A percentile compares a stretch with the other conserved stretches of the same genome.
Evolutionary conservation across 2,113 vertebrate genomes (phyloP).

Genomic region (Lagopus muta): DNA sequence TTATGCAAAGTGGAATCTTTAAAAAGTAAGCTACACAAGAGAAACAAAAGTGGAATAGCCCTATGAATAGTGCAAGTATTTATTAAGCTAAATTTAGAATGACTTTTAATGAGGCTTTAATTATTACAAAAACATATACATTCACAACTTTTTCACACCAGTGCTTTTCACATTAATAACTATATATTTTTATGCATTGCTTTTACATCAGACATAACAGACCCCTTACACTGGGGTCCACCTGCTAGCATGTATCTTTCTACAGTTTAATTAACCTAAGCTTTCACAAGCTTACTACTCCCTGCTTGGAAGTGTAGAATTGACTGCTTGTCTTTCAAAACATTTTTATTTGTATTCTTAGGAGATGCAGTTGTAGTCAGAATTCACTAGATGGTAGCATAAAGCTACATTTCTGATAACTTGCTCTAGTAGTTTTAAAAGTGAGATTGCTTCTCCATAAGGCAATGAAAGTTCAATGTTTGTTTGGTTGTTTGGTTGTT

Average conservation of each 20-base stretch:
- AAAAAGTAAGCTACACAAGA: background rate
- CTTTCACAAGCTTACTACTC: background rate
- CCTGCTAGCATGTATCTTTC: background rate
- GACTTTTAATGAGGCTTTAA: background rate
- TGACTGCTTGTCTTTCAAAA: background rate
- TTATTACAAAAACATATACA: background rate
- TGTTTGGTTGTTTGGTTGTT: no score
- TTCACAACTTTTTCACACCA: background rate
- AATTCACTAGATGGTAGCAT: conserved; percentile 44
- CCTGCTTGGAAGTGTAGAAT: background rate
- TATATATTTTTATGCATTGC: background rate
- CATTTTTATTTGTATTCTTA: background rate
- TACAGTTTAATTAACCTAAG: background rate
- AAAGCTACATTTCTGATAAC: background rate
- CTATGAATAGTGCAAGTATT: background rate
- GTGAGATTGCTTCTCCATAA: background rate
- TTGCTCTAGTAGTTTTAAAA: background rate
- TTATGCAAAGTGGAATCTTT: background rate
- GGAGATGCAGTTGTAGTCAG: background rate
- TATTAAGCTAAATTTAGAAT: background rate
- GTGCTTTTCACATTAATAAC: background rate
- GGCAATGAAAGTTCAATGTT: background rate
- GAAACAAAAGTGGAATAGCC: background rate
- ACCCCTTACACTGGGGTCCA: background rate
- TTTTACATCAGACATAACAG: background rate